phyloP scores from a whole-genome alignment of 2,113 vertebrate genomes.

The Hydrolagus affinis region DNA sequence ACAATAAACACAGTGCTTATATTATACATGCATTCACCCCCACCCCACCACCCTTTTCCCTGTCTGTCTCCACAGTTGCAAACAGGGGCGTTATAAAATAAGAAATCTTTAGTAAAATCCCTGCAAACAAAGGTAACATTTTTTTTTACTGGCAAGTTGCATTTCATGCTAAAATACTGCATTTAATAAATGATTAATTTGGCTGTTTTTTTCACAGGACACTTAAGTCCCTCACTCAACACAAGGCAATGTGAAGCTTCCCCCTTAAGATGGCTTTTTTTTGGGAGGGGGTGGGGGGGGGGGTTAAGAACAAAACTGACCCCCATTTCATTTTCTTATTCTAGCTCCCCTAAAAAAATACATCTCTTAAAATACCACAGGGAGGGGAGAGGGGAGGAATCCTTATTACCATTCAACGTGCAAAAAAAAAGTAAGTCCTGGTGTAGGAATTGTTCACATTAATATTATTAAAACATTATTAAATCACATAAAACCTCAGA shows the following conservation, averaged over 20 bases:
- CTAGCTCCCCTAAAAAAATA: too few species aligned
- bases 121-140: conserved; percentile 28
- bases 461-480: too few species aligned
- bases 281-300: conserved; percentile 53
- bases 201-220: neutral
- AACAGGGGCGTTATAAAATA: conserved; percentile 39
- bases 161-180: conserved; percentile 35
- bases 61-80: neutral
- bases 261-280: conserved; percentile 41
- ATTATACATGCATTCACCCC: neutral
- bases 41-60: neutral
- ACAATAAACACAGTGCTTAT: neutral
- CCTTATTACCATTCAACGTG: too few species aligned
- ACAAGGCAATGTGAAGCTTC: conserved; percentile 37
- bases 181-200: conserved; percentile 18
- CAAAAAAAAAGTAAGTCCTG: too few species aligned
- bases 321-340: too few species aligned
- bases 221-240: neutral
- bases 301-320: conserved; percentile 32
- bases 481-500: too few species aligned
- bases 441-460: too few species aligned
- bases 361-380: too few species aligned
- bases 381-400: too few species aligned
- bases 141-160: conserved; percentile 18
- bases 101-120: conserved; percentile 44